Conservation (phyloP, 2,888 invertebrate genomes). For the Cremastinae sp. region DNA sequence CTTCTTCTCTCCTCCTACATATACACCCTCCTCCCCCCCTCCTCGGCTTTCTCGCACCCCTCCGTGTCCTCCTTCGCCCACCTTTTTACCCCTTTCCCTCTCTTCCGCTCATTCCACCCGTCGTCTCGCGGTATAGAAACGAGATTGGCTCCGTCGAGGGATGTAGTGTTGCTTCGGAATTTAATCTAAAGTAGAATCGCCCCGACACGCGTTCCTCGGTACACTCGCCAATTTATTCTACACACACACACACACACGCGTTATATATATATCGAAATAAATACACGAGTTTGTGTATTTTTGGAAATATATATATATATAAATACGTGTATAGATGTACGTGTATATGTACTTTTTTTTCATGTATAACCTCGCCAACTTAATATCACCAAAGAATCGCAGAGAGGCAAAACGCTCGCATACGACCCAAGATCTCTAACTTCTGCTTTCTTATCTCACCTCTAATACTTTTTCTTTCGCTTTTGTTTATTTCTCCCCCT, state of each 20-base stretch:
- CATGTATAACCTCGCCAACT: constrained; percentile 42
- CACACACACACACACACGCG: no score
- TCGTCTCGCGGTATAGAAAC: constrained; percentile 47
- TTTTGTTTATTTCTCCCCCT: not conserved
- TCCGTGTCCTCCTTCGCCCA: constrained; percentile 27
- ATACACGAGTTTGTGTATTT: no score
- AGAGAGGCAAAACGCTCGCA: constrained; percentile 12
- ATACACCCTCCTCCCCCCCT: no score
- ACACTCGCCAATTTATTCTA: no score
- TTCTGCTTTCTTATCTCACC: constrained; percentile 7
- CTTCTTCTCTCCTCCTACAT: no score
- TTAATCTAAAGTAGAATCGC: constrained; percentile 76
- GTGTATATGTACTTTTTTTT: constrained; percentile 7
- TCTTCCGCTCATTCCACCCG: no score
- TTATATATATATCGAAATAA: no score
- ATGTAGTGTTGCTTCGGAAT: constrained; percentile 70
- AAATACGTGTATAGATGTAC: no score
- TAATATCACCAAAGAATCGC: constrained; percentile 27
- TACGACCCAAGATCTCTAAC: constrained; percentile 23
- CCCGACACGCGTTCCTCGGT: constrained; percentile 42
- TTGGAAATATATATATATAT: no score
- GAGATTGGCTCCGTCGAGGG: constrained; percentile 51
- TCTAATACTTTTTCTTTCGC: no score
- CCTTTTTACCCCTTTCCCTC: no score
- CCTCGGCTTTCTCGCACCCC: no score